These are phyloP conservation scores for Alethe castanea DNA, from an alignment of 2,113 vertebrate genomes.

Conservation along the genomic window DNA sequence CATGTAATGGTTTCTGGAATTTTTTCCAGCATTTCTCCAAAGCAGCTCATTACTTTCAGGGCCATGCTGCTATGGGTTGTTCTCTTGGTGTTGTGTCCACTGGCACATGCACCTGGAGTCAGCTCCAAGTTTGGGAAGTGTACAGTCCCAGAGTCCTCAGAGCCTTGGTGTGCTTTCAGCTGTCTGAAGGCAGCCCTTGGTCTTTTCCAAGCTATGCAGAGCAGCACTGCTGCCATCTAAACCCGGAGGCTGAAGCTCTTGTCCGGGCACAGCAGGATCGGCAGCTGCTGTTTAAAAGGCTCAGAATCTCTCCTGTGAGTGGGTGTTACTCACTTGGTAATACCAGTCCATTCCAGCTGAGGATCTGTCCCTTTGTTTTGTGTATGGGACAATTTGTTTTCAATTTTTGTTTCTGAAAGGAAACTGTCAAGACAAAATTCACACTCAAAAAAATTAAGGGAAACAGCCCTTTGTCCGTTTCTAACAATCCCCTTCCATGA, in stretches of 20 bases:
- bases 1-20: background rate
- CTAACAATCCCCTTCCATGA: constrained; percentile 14
- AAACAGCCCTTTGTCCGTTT: constrained; percentile 32
- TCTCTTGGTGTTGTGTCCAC: background rate
- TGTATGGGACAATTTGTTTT: constrained; percentile 54
- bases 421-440: constrained; percentile 62
- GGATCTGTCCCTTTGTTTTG: constrained; percentile 48
- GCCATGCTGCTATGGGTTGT: background rate
- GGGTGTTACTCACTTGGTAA: constrained; percentile 34
- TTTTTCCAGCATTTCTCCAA: background rate
- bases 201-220: background rate
- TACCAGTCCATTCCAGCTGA: constrained; percentile 42
- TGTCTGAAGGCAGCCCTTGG: background rate
- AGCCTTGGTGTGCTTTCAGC: background rate
- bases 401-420: constrained; percentile 61
- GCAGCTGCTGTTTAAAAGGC: background rate
- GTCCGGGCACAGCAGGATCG: background rate
- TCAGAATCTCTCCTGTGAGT: constrained; percentile 3
- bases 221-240: background rate
- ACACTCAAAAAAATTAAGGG: constrained; percentile 47
- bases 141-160: background rate
- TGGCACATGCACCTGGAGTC: background rate
- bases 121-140: background rate
- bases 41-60: background rate
- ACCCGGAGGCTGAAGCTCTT: background rate